Evolutionary conservation across 2,797 vertebrate genomes (phyloP), one percentile per base, ranked within the genome.

Genomic region (Schizothorax lantsangensis): DNA sequence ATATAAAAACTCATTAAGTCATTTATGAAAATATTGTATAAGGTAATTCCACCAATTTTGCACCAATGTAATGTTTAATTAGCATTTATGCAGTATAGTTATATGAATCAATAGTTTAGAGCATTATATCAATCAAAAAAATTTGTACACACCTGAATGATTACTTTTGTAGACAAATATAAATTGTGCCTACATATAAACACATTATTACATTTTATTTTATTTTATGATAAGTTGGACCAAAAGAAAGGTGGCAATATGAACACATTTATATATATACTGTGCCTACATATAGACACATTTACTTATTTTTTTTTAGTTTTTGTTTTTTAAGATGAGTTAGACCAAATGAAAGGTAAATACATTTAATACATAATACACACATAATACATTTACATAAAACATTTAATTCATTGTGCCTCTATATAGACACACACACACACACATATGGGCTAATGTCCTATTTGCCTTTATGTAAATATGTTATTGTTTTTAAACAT

Each of bases 381-480:
- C 23, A 59, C 9, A n/a, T 59, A 59, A 57, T 23, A 23, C 43
- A 45, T 43, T 43, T 43, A 49, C 23, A n/a, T n/a, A 11, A n/a
- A 59, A n/a, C n/a, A 26, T 12, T 6, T 14, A 59, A 30, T 11
- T 5, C 2, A 14, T 64, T 30, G 11, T 30, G n/a, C 59, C 4
- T 62, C n/a, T 30, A 64, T 64, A 64, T 30, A 62, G 4, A 26
- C 52, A 14, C 6, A 54, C 14, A 54, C 6, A 54, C 1, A 54
- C 6, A 54, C 6, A 21, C 0, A 54, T 57, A 45, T 81, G 91
- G 91, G 91, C 93, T 92, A 91, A 91, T 38, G 30, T 74, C 10
- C 7, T 49, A 12, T 83, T 43, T 73, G 75, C n/a, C 26, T 47
- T 84, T 66, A 10, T 78, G 54, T 72, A 79, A 81, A 88, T 77